phyloP scores from a whole-genome alignment of 1,140 invertebrate genomes.

The Elymnias hypermnestra region DNA sequence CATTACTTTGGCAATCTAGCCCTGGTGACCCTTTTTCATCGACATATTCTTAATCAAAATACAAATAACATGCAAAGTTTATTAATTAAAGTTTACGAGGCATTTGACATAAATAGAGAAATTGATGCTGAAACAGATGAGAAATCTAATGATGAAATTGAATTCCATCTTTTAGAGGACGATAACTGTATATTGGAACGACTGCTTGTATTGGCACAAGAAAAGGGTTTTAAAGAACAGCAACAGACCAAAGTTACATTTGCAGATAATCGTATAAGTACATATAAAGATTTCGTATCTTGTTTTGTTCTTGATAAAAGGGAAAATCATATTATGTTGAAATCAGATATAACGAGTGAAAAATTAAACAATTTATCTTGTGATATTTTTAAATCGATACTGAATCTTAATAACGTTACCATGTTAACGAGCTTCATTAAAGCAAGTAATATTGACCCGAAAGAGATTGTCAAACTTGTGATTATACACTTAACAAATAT shows the following conservation, averaged over 20 bases:
- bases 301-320: constrained; percentile 77
- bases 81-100: constrained; percentile 35
- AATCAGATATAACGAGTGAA: constrained; percentile 52
- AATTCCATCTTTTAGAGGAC: constrained; percentile 55
- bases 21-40: constrained; percentile 46
- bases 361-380: constrained; percentile 73
- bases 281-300: constrained; percentile 52
- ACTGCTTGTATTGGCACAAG: constrained; percentile 55
- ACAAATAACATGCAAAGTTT: constrained; percentile 40
- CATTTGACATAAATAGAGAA: constrained; percentile 17
- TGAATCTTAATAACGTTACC: constrained; percentile 73
- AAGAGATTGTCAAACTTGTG: constrained; percentile 79
- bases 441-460: constrained; percentile 76
- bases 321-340: constrained; percentile 48
- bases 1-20: constrained; percentile 47
- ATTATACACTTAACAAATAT: constrained; percentile 81
- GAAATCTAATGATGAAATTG: constrained; percentile 14
- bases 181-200: constrained; percentile 64
- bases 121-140: constrained; percentile 11
- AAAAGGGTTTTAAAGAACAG: constrained; percentile 55
- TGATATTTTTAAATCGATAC: constrained; percentile 78
- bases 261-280: constrained; percentile 38
- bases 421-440: constrained; percentile 74
- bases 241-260: constrained; percentile 57
- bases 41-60: constrained; percentile 41